A percentile compares a stretch with the other conserved stretches of the same genome.
phyloP scores from a whole-genome alignment of 2,888 invertebrate species.

The Eulithis prunata region DNA sequence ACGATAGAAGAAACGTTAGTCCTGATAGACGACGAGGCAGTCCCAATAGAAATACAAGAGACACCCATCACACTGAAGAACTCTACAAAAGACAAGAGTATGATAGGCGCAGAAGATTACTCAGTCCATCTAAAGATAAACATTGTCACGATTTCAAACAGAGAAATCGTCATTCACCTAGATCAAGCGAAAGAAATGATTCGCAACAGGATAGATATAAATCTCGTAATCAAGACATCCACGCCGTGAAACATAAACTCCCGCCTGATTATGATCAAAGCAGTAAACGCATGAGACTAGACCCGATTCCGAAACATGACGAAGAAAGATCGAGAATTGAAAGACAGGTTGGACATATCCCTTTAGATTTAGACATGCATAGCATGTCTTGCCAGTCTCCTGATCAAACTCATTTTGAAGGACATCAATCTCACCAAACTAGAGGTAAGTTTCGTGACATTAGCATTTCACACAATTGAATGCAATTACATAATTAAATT shows the following conservation, averaged over 20 bases:
- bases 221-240: constrained; percentile 45
- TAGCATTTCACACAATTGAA: too few relatives aligned
- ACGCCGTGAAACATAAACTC: constrained; percentile 54
- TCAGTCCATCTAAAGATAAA: constrained; percentile 59
- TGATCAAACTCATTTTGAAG: constrained; percentile 55
- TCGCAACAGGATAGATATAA: constrained; percentile 47
- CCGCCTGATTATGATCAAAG: constrained; percentile 54
- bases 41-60: constrained; percentile 52
- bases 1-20: constrained; percentile 25
- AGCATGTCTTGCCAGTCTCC: constrained; percentile 68
- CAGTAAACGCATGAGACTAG: constrained; percentile 56
- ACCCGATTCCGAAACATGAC: constrained; percentile 44
- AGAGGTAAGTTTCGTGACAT: constrained; percentile 55
- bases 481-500: neutral
- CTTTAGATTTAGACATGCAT: constrained; percentile 41
- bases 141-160: constrained; percentile 26
- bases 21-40: constrained; percentile 39
- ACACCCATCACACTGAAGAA: constrained; percentile 45
- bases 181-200: constrained; percentile 35
- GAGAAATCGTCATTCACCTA: constrained; percentile 29
- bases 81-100: constrained; percentile 46
- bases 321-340: constrained; percentile 45
- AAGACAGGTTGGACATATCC: constrained; percentile 33
- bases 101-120: constrained; percentile 49
- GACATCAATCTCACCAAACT: constrained; percentile 43